These are phyloP conservation scores for Macrotrachela quadricornifera DNA, from an alignment of 1,140 invertebrate genomes.

Conservation along the genomic window DNA sequence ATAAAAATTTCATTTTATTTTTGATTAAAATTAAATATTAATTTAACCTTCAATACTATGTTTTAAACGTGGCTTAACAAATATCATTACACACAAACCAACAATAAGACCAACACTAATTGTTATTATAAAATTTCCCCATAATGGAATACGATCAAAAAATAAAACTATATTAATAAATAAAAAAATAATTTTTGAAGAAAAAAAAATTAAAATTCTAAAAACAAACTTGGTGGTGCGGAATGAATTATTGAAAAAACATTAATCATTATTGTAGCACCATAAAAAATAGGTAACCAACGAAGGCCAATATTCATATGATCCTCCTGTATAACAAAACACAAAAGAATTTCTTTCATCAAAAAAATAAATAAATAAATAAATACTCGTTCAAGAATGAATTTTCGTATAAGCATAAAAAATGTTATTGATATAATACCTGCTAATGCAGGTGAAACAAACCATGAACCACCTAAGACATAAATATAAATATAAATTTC, in stretches of 20 bases:
- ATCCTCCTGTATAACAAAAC: constrained; percentile 32
- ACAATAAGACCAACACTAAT: constrained; percentile 47
- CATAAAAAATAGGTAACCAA: constrained; percentile 74
- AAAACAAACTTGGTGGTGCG: constrained; percentile 61
- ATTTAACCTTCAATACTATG: too few relatives aligned
- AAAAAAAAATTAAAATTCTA: not conserved
- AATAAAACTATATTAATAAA: constrained; percentile 41
- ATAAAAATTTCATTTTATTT: not conserved
- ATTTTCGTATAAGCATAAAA: constrained; percentile 53
- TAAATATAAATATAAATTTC: not conserved
- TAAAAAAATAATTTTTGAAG: not conserved
- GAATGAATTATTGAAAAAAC: constrained; percentile 73
- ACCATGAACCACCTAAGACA: constrained; percentile 73
- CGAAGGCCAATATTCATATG: constrained; percentile 59
- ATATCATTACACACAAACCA: constrained; percentile 34
- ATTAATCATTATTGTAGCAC: constrained; percentile 68
- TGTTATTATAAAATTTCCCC: constrained; percentile 43
- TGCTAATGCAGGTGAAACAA: constrained; percentile 76
- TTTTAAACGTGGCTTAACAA: constrained; percentile 5
- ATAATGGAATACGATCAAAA: constrained; percentile 65
- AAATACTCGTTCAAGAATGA: constrained; percentile 51
- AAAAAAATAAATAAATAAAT: not conserved
- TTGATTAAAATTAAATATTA: too few relatives aligned
- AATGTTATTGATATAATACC: constrained; percentile 64
- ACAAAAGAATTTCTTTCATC: not conserved